These are phyloP conservation scores for Melanotaenia boesemani DNA, from an alignment of 2,797 vertebrate genomes.

Conservation along the genomic window DNA sequence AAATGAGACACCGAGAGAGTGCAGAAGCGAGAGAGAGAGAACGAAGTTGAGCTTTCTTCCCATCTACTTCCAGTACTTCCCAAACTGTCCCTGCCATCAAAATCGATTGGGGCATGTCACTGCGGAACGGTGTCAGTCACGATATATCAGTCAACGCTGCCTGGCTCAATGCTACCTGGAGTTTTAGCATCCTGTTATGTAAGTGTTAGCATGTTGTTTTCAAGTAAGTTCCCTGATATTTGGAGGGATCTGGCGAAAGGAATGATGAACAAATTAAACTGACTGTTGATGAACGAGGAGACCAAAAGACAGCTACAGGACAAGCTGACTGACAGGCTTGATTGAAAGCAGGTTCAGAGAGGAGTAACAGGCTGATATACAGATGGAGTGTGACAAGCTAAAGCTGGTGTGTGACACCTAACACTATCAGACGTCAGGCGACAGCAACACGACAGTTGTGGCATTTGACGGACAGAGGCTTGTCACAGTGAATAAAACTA, in stretches of 20 bases:
- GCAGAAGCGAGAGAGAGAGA: conserved; percentile 20
- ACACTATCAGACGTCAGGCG: conserved; percentile 58
- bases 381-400: conserved; percentile 72
- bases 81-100: conserved; percentile 60
- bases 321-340: conserved; percentile 63
- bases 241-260: conserved; percentile 30
- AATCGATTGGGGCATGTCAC: conserved; percentile 71
- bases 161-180: conserved; percentile 46
- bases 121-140: conserved; percentile 77
- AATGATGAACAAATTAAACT: conserved; percentile 67
- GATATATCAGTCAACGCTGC: conserved; percentile 72
- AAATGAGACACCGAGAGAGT: conserved; percentile 58
- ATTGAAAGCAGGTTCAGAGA: conserved; percentile 67
- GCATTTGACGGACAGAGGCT: conserved; percentile 76
- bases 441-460: conserved; percentile 42
- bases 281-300: conserved; percentile 52
- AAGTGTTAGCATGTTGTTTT: conserved; percentile 36
- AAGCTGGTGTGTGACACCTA: conserved; percentile 72
- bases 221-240: conserved; percentile 36
- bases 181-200: conserved; percentile 19
- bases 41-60: conserved; percentile 45
- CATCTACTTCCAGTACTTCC: conserved; percentile 56
- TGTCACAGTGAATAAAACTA: conserved; percentile 74
- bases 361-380: conserved; percentile 65
- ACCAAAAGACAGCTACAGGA: conserved; percentile 52